Base-by-base conservation (phyloP, 2,888 invertebrate species). In the Drosophila aldrichi region DNA sequence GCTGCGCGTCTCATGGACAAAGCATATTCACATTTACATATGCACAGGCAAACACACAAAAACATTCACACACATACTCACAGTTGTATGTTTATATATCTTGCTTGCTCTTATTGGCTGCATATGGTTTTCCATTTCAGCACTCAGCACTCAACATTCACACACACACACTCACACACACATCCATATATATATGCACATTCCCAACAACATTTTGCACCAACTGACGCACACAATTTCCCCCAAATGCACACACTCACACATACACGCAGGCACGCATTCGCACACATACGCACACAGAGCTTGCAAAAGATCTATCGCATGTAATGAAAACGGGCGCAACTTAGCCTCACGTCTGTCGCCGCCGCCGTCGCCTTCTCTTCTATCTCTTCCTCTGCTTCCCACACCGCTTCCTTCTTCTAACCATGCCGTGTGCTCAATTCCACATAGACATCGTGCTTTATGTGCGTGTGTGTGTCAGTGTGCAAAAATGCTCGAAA, bases 341-440 rank as follows among this genome's bases (percentile, higher is more conserved):
- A 79, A 66, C 72, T 79, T 66, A 68, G 65, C 43, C 61, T 63
- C 59, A 57, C 63, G 57, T 18, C 61, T 67, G 59, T 6, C 16
- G 16, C 7, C 20, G 16, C 7, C 20, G 5, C 4, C 46, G 36
- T 49, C 38, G 29, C 49, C 73, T 40, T 22, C 57, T 44, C 57
- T 34, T 46, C 34, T 44, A 57, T 36, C 51, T 60, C 54, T 44
- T 58, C 58, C 68, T 58, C 57, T 49, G 18, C 63, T 63, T 59
- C 80, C 71, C 40, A 55, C 64, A 76, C 74, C 56, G 68, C 58
- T 76, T 79, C 72, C 76, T 75, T 57, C 79, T 65, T 61, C 72
- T 74, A 83, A 74, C 70, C 84, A 84, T 72, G 77, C 81, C 74
- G 79, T 87, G 85, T 85, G 84, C 85, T 86, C 84, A 85, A 85